Percentiles rank a stretch among this genome's conserved stretches.
These are phyloP conservation scores for Caenorhabditis sp. DNA, from an alignment of 2,888 invertebrate genomes.

Conservation along the genomic window DNA sequence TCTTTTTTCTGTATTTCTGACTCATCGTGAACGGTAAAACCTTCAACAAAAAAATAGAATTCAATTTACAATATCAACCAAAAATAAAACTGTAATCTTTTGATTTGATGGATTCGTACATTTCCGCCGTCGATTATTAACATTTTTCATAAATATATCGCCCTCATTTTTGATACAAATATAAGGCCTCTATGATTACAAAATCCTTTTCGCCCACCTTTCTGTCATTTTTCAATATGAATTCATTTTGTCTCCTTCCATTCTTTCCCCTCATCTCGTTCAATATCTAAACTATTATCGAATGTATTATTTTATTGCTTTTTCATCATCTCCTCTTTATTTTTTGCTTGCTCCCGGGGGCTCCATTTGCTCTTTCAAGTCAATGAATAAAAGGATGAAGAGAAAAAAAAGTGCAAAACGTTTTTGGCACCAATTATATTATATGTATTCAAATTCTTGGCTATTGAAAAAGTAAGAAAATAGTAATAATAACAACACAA, in stretches of 20 bases:
- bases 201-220: background rate
- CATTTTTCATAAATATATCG: background rate
- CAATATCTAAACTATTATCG: background rate
- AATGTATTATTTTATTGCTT: background rate
- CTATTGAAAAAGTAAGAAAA: background rate
- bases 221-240: background rate
- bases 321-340: background rate
- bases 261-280: background rate
- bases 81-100: too few species aligned
- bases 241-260: background rate
- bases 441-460: background rate
- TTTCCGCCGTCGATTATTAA: background rate
- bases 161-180: background rate
- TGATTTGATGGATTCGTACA: background rate
- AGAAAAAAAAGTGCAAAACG: background rate
- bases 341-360: background rate
- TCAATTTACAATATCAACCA: too few species aligned
- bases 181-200: background rate
- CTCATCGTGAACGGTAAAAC: too few species aligned
- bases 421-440: constrained; percentile 1
- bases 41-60: too few species aligned
- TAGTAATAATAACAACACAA: too few species aligned
- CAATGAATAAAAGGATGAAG: background rate
- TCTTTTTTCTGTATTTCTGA: too few species aligned
- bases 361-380: background rate